A percentile compares a stretch with the other conserved stretches of the same genome.
phyloP scores from a whole-genome alignment of 2,797 vertebrate genomes.

The Lophius americanus region DNA sequence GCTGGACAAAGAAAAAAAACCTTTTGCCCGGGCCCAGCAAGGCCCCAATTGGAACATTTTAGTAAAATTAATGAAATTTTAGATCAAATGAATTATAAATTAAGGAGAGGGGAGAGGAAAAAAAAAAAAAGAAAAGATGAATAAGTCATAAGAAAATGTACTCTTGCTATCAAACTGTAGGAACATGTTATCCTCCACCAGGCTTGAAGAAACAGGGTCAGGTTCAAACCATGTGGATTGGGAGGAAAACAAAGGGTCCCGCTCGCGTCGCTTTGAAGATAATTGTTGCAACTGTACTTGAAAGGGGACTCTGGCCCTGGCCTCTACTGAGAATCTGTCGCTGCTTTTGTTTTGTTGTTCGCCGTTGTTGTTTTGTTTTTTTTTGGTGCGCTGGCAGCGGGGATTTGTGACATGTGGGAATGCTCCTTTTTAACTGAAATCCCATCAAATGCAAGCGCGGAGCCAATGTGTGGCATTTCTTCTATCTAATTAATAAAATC shows the following conservation, averaged over 20 bases:
- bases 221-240: constrained; percentile 77
- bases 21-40: constrained; percentile 72
- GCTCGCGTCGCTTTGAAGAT: constrained; percentile 78
- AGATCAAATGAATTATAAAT: constrained; percentile 90
- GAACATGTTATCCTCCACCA: constrained; percentile 82
- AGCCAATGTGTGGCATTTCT: constrained; percentile 56
- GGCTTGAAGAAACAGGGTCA: constrained; percentile 82
- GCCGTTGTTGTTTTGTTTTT: constrained; percentile 54
- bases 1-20: constrained; percentile 80
- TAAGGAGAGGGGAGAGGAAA: constrained; percentile 69
- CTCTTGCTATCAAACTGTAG: constrained; percentile 82
- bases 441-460: constrained; percentile 69
- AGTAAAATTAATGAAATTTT: constrained; percentile 90
- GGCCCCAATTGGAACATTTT: constrained; percentile 86
- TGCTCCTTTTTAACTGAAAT: constrained; percentile 70
- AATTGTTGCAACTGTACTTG: constrained; percentile 79
- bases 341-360: constrained; percentile 71
- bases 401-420: constrained; percentile 73
- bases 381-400: constrained; percentile 45
- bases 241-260: constrained; percentile 82
- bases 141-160: constrained; percentile 85
- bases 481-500: constrained; percentile 76
- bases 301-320: constrained; percentile 73
- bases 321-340: constrained; percentile 68
- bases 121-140: constrained; percentile 75